Evolutionary conservation across 2,113 vertebrate species (phyloP).

Genomic region (Clarias batrachus): DNA sequence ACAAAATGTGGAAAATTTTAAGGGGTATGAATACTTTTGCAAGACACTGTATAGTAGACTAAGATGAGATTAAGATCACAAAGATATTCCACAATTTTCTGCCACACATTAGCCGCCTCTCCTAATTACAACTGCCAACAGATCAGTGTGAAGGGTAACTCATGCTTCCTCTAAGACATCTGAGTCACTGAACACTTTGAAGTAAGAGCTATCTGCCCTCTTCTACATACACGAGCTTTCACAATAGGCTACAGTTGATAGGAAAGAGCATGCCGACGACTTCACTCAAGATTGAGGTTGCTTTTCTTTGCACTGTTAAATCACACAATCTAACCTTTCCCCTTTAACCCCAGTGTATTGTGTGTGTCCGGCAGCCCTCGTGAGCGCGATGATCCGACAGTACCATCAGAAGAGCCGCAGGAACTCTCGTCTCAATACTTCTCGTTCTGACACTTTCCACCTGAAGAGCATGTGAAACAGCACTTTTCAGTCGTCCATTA

Average conservation of each 20-base stretch:
- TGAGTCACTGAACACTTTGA: neutral
- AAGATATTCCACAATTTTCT: neutral
- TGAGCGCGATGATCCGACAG: conserved; percentile 58
- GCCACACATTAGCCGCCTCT: neutral
- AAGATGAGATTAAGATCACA: too few species aligned
- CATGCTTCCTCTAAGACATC: neutral
- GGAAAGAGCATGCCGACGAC: too few species aligned
- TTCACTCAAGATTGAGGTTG: too few species aligned
- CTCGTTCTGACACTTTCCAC: conserved; percentile 64
- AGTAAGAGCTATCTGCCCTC: neutral
- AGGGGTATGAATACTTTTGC: too few species aligned
- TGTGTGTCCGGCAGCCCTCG: conserved; percentile 64
- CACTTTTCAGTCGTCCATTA: conserved; percentile 48
- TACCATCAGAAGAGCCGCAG: conserved; percentile 29
- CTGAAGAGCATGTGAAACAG: conserved; percentile 51
- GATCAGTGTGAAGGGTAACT: neutral
- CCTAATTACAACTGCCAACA: neutral
- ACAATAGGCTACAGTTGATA: neutral
- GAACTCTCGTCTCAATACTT: conserved; percentile 67
- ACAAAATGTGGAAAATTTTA: too few species aligned
- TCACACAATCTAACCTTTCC: neutral
- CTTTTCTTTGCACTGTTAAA: neutral
- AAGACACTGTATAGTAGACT: too few species aligned
- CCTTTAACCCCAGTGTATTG: conserved; percentile 13
- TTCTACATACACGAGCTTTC: neutral